Evolutionary conservation across 2,888 invertebrate species (phyloP), one percentile per base, ranked within the genome.

Genomic region (Zele albiditarsus): DNA sequence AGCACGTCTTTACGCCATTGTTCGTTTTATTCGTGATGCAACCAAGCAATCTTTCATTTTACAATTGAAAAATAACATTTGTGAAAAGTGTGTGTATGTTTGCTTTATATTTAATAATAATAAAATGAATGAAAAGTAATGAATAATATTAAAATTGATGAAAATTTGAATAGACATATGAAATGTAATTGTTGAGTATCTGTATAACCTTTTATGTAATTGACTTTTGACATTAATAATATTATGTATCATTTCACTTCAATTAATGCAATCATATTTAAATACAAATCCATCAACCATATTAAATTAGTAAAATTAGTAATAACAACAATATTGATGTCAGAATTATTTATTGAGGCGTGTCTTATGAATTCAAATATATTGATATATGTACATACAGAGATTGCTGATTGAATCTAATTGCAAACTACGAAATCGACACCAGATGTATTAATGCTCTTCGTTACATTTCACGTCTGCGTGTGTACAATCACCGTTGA

Each of bases 401-500:
- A 0, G 16, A 46, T 46, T 27, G 27, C 27, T 49, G 20, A 68
- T 68, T 31, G 27, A 25, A 68, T 16, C 12, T 28, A 28, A 27
- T 42, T 71, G 28, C 62, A 46, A 42, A 46, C 42, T 42, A 60
- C n/a, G 27, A 25, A 70, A 58, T 31, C 23, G 31, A 68, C 68
- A 53, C 20, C 8, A 23, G 12, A n/a, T 28, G 23, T 53, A 68
- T 68, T 53, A 57, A 27, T 42, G 14, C 25, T 10, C 16, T 16
- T 60, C 16, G 46, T 27, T 49, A 46, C 46, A 31, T 16, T 69
- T 28, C 16, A 60, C 38, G n/a, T 33, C 27, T 46, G 28, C 23
- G 28, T 60, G 28, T 27, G 71, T 49, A 23, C 63, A 72, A 72
- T 72, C 33, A 72, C 31, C 8, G 71, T 23, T 33, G 23, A 16